Base-by-base conservation (phyloP, 2,797 vertebrate species). In the Anabas testudineus region DNA sequence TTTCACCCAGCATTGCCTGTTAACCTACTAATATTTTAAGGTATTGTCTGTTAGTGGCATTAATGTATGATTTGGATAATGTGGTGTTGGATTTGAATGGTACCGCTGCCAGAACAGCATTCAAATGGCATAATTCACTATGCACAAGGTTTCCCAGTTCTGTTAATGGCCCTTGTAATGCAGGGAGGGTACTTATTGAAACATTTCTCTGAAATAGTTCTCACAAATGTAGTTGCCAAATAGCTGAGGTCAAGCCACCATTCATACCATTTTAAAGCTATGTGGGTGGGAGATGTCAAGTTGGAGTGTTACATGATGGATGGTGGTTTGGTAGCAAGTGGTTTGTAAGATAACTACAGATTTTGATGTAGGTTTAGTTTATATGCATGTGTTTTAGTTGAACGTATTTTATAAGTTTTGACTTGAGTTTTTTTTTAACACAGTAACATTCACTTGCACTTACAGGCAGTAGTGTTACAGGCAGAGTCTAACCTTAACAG, bases 221-320 rank as follows among this genome's bases (percentile, higher is more conserved):
- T 67, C n/a, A 64, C 43, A 58, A 53, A 68, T 62, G 14, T 24
- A 58, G 12, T 10, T 80, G 52, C 46, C 67, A 52, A 54, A 41
- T 63, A 21, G 21, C 61, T 49, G 12, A 37, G 52, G 79, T 78
- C 62, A 74, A 21, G 34, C 51, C 43, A 42, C 41, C 43, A 67
- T 76, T 48, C 53, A 61, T 53, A 37, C 37, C 5, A 43, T 63
- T 72, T 65, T 65, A 80, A 71, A 51, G 48, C 67, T 54, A 7
- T 24, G 54, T 51, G 46, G 60, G 46, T n/a, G n/a, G 32, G 59
- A 15, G 14, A 60, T 10, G 46, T 54, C 39, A 70, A 42, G 42
- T 28, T 30, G n/a, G 1, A 49, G 21, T 36, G 26, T 7, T 52
- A 57, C 37, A 55, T 71, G 67, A 71, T 74, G 57, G 45, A 49